Evolutionary conservation across 1,140 invertebrate genomes (phyloP).

Genomic region (Mycetomoellerius zeteki): DNA sequence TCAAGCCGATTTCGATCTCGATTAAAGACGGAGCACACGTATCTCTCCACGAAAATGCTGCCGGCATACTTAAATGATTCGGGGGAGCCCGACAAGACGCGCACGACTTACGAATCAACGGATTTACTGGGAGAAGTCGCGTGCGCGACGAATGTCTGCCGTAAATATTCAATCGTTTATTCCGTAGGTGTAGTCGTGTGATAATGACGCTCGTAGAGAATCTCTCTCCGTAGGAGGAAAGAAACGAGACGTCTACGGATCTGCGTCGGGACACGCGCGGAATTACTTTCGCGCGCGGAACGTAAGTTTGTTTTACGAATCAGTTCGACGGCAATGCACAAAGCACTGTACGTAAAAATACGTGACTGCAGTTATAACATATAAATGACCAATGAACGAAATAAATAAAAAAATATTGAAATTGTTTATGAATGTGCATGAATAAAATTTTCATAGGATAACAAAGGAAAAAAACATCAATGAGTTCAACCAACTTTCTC

Average conservation of each 20-base stretch:
- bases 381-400: conserved; percentile 1
- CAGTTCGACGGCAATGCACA: not conserved
- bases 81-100: conserved; percentile 62
- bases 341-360: not conserved
- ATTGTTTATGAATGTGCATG: not conserved
- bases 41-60: conserved; percentile 73
- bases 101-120: conserved; percentile 73
- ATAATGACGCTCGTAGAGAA: conserved; percentile 68
- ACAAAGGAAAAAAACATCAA: not conserved
- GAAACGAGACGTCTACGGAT: conserved; percentile 50
- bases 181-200: conserved; percentile 73
- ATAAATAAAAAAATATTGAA: not conserved
- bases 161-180: conserved; percentile 74
- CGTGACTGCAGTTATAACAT: not conserved
- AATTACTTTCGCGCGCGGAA: conserved; percentile 45
- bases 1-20: conserved; percentile 75
- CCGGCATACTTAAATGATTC: conserved; percentile 73
- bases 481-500: conserved; percentile 23
- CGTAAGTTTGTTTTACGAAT: conserved; percentile 4
- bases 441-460: not conserved
- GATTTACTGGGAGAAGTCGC: conserved; percentile 53
- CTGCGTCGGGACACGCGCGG: conserved; percentile 36
- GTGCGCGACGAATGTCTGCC: conserved; percentile 51
- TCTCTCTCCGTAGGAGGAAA: conserved; percentile 37
- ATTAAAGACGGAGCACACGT: conserved; percentile 79